Percentiles rank a stretch among this genome's conserved stretches.
phyloP scores from a whole-genome alignment of 2,888 invertebrate species.

The Polylopha cassiicola region DNA sequence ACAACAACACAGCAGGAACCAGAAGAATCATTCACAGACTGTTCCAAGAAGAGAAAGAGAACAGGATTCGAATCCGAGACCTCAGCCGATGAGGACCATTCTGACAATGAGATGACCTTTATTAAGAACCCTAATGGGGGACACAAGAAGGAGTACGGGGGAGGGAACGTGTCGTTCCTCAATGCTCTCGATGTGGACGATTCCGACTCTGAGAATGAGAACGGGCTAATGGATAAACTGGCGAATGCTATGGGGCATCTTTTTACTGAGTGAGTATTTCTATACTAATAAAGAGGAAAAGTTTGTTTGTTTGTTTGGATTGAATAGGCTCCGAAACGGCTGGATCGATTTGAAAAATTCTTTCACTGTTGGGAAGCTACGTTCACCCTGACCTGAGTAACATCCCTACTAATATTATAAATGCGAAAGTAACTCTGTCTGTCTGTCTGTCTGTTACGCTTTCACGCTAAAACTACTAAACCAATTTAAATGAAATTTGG shows the following conservation, averaged over 20 bases:
- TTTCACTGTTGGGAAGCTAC: no score
- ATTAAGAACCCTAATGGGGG: slow-evolving; percentile 64
- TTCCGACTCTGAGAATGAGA: slow-evolving; percentile 86
- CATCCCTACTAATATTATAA: no score
- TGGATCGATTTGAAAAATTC: no score
- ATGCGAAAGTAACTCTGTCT: no score
- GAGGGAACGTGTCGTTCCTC: slow-evolving; percentile 70
- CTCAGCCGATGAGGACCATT: slow-evolving; percentile 78
- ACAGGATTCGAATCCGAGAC: slow-evolving; percentile 75
- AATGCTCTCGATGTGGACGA: slow-evolving; percentile 78
- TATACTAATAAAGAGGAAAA: not conserved
- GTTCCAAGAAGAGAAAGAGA: slow-evolving; percentile 43
- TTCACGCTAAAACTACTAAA: no score
- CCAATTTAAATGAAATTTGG: no score
- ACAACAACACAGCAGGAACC: slow-evolving; percentile 44
- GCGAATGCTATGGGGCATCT: slow-evolving; percentile 85
- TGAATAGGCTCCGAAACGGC: no score
- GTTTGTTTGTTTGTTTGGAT: no score
- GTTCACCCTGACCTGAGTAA: no score
- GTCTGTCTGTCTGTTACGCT: no score
- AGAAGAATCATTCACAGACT: slow-evolving; percentile 40
- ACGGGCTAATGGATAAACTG: slow-evolving; percentile 81
- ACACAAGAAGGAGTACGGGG: slow-evolving; percentile 55
- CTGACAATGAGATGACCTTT: slow-evolving; percentile 78
- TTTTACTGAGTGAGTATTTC: slow-evolving; percentile 81